Base-by-base conservation (phyloP, 2,888 invertebrate genomes). In the Ochlodes sylvanus region DNA sequence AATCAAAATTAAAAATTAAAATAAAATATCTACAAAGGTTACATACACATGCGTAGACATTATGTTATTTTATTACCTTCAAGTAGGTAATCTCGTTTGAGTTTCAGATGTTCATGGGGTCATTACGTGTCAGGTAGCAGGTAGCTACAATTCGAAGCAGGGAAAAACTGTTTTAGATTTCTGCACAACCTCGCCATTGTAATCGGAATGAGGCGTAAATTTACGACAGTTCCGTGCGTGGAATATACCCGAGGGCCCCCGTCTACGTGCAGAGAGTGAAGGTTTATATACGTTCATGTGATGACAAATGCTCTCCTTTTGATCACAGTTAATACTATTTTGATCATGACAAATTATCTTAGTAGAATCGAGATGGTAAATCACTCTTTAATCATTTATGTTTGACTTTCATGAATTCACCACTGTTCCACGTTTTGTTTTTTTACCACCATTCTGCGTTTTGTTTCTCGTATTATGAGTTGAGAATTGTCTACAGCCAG, bases 161-260 rank as follows among this genome's bases (percentile, higher is more conserved):
- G 44, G 15, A 15, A 34, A 61, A 68, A 55, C 55, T 68, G 47
- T 61, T 67, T 61, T 61, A 61, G 42, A 67, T 61, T 61, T 54
- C 54, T 54, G 34, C 54, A 14, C 19, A 55, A 60, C 44, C 34
- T 32, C 21, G 62, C 69, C 42, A 66, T 64, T 71, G 66, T 69
- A 63, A 69, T 65, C 62, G 61, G 60, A 69, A 66, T 56, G 66
- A 54, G 68, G 69, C 62, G 63, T 63, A 60, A 70, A 72, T 72
- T 73, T 73, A 74, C 70, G 68, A 61, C 69, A 52, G 56, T 55
- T 70, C 57, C 71, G 72, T 74, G 74, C 64, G 67, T 63, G 44
- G 72, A 72, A 73, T 73, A 62, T 47, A 44, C 67, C 56, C 47
- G 12, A 62, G 61, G 56, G 67, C 9, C 15, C 52, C 14, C 17